Evolutionary conservation across 2,113 vertebrate species (phyloP), one percentile per base, ranked within the genome.

Genomic region (Melanotaenia duboulayi): DNA sequence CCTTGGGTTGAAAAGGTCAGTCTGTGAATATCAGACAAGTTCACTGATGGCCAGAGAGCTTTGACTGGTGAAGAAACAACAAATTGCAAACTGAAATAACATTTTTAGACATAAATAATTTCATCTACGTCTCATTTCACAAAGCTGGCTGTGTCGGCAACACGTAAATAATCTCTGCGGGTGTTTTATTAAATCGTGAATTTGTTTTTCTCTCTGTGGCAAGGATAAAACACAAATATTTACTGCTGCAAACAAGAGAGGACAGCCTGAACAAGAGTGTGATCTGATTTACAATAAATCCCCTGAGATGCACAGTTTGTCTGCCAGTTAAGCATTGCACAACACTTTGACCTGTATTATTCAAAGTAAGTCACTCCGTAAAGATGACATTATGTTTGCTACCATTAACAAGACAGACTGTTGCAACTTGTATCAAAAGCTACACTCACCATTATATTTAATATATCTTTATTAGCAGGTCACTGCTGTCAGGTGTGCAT

Each of bases 211-310:
- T 56, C 52, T 28, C 28, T 46, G 14, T 20, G 63, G 50, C 49
- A 40, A 32, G 10, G 40, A 63, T 46, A 35, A 7, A 10, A 56
- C 52, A 66, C 25, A 56, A 81, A 69, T 55, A 54, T 59, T 62
- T 63, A 70, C 24, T 20, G 44, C n/a, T 23, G 23, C 62, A 56
- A 56, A 60, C 55, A 39, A 32, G 23, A 60, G 40, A 2, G 3
- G 66, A 62, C 19, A 65, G 74, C 62, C 42, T 39, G 14, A 67
- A 59, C 39, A 25, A 49, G 19, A 52, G 10, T 48, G 68, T 51
- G 59, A 64, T 48, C 25, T 49, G 54, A 64, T 65, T 70, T 37
- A 7, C 20, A 70, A 67, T 74, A 60, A 74, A 74, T 83, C 48
- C 50, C 49, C 19, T 46, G 39, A 13, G 42, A 69, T 52, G 58